Conservation (phyloP, 2,797 vertebrate genomes). For the Distichodus sexfasciatus region DNA sequence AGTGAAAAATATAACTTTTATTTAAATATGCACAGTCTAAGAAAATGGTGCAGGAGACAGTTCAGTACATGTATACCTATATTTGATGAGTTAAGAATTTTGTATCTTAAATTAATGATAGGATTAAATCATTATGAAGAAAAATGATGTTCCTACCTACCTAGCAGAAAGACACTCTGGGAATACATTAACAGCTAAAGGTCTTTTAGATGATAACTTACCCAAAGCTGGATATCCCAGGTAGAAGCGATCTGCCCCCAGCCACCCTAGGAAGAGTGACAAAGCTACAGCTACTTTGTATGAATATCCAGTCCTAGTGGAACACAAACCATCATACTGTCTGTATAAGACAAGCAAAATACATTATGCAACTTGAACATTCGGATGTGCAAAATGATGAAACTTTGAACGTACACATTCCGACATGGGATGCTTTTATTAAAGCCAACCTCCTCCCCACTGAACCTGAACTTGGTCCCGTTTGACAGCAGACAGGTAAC, state of each 20-base stretch:
- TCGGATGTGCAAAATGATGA: neutral
- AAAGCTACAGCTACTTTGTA: conserved; percentile 95
- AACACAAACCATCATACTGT: neutral
- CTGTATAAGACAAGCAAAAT: neutral
- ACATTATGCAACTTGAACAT: neutral
- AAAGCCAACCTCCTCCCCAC: conserved; percentile 87
- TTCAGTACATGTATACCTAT: too few species aligned
- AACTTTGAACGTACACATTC: conserved; percentile 86
- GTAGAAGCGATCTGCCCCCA: conserved; percentile 97
- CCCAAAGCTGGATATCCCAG: conserved; percentile 94
- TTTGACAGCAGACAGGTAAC: conserved; percentile 85
- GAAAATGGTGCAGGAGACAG: too few species aligned
- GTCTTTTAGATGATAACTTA: conserved; percentile 75
- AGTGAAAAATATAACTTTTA: too few species aligned
- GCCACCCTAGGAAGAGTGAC: conserved; percentile 95
- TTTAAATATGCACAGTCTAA: too few species aligned
- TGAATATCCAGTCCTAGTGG: conserved; percentile 86
- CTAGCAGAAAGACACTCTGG: neutral
- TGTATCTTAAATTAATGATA: too few species aligned
- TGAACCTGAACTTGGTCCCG: conserved; percentile 84
- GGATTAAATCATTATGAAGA: too few species aligned
- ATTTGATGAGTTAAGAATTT: too few species aligned
- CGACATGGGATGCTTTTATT: conserved; percentile 84
- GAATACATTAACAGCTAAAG: neutral
- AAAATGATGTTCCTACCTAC: too few species aligned